Percentiles rank a stretch among this genome's conserved stretches.
These are phyloP conservation scores for Heliconius ethilla DNA, from an alignment of 2,888 invertebrate genomes.

Conservation along the genomic window DNA sequence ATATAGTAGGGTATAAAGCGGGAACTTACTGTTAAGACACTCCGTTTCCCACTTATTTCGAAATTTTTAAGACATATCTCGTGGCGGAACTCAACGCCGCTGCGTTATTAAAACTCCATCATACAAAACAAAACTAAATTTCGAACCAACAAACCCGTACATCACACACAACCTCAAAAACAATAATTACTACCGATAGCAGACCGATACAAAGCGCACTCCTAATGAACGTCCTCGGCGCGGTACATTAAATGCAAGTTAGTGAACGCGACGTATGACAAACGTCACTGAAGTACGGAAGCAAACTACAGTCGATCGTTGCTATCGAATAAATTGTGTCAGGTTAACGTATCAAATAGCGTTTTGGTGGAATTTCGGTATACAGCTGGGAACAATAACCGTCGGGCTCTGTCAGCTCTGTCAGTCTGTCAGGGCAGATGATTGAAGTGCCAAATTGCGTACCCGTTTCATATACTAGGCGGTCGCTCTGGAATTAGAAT, in stretches of 20 bases:
- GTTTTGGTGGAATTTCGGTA: conserved; percentile 34
- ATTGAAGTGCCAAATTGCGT: conserved; percentile 38
- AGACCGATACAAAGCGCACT: neutral
- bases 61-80: too few species aligned
- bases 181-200: neutral
- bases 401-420: conserved; percentile 32
- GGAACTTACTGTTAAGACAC: too few species aligned
- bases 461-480: conserved; percentile 20
- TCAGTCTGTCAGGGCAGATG: conserved; percentile 37
- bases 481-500: conserved; percentile 22
- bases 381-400: conserved; percentile 41
- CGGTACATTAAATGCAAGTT: conserved; percentile 30
- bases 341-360: conserved; percentile 38
- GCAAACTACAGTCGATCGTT: conserved; percentile 31
- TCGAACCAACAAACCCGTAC: neutral
- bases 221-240: conserved; percentile 27
- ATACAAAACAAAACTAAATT: neutral
- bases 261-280: conserved; percentile 32
- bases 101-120: neutral
- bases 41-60: too few species aligned
- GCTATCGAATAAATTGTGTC: conserved; percentile 38
- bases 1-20: too few species aligned
- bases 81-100: too few species aligned
- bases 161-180: neutral
- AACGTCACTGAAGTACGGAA: conserved; percentile 17